Base-by-base conservation (phyloP, 2,113 vertebrate species). In the Oenanthe oenanthe region DNA sequence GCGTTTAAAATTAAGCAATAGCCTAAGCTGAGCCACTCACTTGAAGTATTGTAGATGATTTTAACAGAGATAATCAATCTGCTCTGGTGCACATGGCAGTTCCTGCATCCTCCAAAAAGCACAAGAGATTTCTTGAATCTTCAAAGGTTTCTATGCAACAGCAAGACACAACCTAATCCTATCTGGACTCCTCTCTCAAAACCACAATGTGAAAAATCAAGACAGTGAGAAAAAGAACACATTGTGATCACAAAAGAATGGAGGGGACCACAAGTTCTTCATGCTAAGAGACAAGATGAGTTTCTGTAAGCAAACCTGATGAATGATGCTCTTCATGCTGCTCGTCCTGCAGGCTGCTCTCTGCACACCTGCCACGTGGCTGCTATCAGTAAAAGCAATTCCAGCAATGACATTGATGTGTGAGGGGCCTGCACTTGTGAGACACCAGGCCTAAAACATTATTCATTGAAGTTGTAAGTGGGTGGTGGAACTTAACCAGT, bases 331-430 rank as follows among this genome's bases (percentile, higher is more conserved):
- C 61, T 60, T 82, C 70, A 16, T 32, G 56, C 72, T 84, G 60
- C 91, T 95, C 5, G 0, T 83, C 95, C 79, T 88, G 82, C 85
- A 85, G 63, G 42, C 85, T 85, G 57, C 81, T 87, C 66, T 85
- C 81, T 72, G 66, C 50, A 50, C 26, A 95, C 74, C 80, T 82
- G 81, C 87, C 84, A 89, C 32, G 16, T 58, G 91, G 47, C 84
- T 87, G 50, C 94, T 94, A 90, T 85, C 95, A 92, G 90, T 53
- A 62, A 91, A 95, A 95, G 80, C 53, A 97, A 89, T 93, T 91
- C 77, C 53, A 78, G 66, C 40, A 96, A 73, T 58, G 91, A 89
- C 94, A 92, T 29, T 91, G 93, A 95, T 91, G 66, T 76, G 93
- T 94, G 93, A 95, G 84, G 62, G 77, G 78, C 77, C 89, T 89